phyloP scores from a whole-genome alignment of 2,113 vertebrate species.

The Dendropsophus ebraccatus region DNA sequence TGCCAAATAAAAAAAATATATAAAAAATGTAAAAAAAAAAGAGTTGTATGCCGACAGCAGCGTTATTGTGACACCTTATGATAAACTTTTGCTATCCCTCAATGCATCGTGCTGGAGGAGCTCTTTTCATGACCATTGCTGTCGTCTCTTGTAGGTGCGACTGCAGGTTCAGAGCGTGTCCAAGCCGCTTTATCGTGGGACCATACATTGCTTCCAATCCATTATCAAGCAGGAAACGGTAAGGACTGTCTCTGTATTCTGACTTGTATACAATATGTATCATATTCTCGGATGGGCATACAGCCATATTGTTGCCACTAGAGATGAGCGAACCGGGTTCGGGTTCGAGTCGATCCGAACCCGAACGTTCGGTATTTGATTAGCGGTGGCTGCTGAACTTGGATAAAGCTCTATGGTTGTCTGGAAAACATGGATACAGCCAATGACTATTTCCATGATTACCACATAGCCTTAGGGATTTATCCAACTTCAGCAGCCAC shows the following conservation, averaged over 20 bases:
- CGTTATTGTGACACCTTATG: background rate
- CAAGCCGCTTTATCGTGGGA: slow-evolving; percentile 91
- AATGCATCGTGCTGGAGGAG: background rate
- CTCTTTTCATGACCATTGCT: background rate
- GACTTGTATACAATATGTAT: background rate
- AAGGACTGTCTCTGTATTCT: slow-evolving; percentile 65
- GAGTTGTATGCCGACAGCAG: slow-evolving; percentile 32
- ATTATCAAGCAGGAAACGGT: slow-evolving; percentile 95
- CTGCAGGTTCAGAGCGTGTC: slow-evolving; percentile 92
- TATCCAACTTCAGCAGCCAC: too few relatives aligned
- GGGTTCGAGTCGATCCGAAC: too few relatives aligned
- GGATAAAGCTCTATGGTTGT: too few relatives aligned
- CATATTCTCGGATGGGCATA: background rate
- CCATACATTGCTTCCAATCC: slow-evolving; percentile 93
- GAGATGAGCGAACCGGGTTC: too few relatives aligned
- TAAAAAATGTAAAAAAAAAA: background rate
- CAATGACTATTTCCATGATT: too few relatives aligned
- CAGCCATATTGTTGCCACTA: too few relatives aligned
- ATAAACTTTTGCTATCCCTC: background rate
- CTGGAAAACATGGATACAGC: too few relatives aligned
- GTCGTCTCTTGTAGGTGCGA: slow-evolving; percentile 82
- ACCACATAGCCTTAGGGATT: too few relatives aligned
- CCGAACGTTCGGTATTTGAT: too few relatives aligned
- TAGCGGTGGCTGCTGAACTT: too few relatives aligned
- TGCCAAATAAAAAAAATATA: background rate